Evolutionary conservation across 2,888 invertebrate genomes (phyloP), one percentile per base, ranked within the genome.

Genomic region (Dicyrtomina minuta): DNA sequence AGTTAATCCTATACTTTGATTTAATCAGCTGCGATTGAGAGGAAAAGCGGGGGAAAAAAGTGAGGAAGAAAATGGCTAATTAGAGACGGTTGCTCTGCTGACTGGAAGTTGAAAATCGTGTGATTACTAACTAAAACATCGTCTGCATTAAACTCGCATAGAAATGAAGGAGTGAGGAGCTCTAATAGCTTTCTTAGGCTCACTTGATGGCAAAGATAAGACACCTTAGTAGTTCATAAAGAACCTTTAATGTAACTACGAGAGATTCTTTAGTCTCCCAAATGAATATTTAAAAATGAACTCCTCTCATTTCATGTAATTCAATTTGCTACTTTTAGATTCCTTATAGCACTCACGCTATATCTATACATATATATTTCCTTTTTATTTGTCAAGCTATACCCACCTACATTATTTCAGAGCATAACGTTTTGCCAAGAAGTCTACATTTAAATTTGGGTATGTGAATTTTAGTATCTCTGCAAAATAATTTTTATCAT

Each of bases 211-310:
- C 62, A 43, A 26, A 72, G 74, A 74, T 74, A 74, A 74, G 74
- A 68, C 74, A 74, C 74, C 73, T 74, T 74, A 71, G 72, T 68
- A 72, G 69, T 74, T 74, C 70, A 74, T 74, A 74, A 74, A 74
- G 62, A 62, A 62, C 62, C 10, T 62, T 33, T 58, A 55, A 55
- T 55, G 55, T 55, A 55, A 55, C 4, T 55, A 55, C 24, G 24
- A 55, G 55, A 55, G 24, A 55, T 20, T 22, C 20, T n/a, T 2
- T 20, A 22, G 13, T 56, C 33, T 41, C 58, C 55, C 55, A 55
- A 55, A 55, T 55, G 55, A 55, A 55, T 55, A 55, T 55, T 55
- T 55, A 55, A 39, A 58, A 58, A 41, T 58, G 58, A 58, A 33
- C 41, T 56, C 41, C 12, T 33, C 58, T 58, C 58, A 39, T 58